Conservation (phyloP, 2,113 vertebrate genomes). For the Sebastes fasciatus region DNA sequence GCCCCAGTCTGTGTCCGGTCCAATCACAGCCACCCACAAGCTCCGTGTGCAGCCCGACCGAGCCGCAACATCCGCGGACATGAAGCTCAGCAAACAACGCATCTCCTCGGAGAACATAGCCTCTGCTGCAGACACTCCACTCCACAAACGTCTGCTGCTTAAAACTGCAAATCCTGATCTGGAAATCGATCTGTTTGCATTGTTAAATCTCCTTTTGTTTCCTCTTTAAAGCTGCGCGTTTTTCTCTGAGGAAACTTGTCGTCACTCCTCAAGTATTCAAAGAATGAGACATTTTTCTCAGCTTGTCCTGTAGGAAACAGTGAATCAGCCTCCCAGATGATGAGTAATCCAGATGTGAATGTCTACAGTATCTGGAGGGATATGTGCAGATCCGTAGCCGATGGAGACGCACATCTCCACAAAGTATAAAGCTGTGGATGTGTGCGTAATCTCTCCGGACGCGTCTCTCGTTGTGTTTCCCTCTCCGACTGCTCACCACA, state of each 20-base stretch:
- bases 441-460: constrained; percentile 32
- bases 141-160: constrained; percentile 16
- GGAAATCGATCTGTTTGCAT: constrained; percentile 45
- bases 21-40: constrained; percentile 72
- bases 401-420: constrained; percentile 24
- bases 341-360: constrained; percentile 21
- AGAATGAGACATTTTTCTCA: constrained; percentile 57
- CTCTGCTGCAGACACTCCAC: constrained; percentile 37
- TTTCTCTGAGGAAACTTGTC: constrained; percentile 76
- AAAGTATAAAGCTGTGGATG: not conserved
- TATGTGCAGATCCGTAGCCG: constrained; percentile 1
- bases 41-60: constrained; percentile 66
- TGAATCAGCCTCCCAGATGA: constrained; percentile 14
- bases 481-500: constrained; percentile 62
- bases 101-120: constrained; percentile 72
- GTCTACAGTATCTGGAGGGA: not conserved
- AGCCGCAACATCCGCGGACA: constrained; percentile 70
- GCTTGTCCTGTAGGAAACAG: constrained; percentile 42
- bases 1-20: constrained; percentile 82
- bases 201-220: not conserved
- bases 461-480: constrained; percentile 48
- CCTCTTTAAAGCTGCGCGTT: not conserved
- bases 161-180: constrained; percentile 27
- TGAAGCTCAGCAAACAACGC: constrained; percentile 61
- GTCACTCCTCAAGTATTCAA: constrained; percentile 78